These are phyloP conservation scores for Drosophila putrida DNA, from an alignment of 2,888 invertebrate genomes.

Conservation along the genomic window DNA sequence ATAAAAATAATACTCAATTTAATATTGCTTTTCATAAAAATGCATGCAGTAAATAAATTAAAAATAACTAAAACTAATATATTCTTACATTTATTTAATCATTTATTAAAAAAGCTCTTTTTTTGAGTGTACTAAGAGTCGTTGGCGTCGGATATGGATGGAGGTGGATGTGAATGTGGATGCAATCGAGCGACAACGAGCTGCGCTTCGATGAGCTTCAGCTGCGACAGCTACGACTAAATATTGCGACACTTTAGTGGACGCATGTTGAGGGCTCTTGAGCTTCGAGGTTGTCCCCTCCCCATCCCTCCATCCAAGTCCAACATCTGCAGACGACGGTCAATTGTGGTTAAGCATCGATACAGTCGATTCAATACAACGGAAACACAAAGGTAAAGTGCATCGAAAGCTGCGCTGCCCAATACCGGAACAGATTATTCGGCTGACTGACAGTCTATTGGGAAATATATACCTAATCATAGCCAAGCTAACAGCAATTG, in stretches of 20 bases:
- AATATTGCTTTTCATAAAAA: too few species aligned
- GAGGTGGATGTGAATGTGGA: constrained; percentile 44
- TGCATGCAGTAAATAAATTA: too few species aligned
- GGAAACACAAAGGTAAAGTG: constrained; percentile 45
- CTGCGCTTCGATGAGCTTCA: constrained; percentile 68
- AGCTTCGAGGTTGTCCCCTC: constrained; percentile 36
- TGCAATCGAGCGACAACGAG: constrained; percentile 68
- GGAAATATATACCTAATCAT: constrained; percentile 40
- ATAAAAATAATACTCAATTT: too few species aligned
- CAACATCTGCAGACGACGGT: constrained; percentile 8
- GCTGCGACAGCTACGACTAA: constrained; percentile 46
- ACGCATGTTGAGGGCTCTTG: constrained; percentile 52
- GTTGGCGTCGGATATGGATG: constrained; percentile 21
- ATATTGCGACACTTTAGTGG: constrained; percentile 68
- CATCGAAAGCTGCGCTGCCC: constrained; percentile 49
- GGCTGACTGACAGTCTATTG: constrained; percentile 58
- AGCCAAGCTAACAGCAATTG: constrained; percentile 13
- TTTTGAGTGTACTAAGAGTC: constrained; percentile 18
- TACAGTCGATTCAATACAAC: constrained; percentile 12
- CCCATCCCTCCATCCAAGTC: background rate
- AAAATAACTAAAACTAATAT: too few species aligned
- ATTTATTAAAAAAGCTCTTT: too few species aligned
- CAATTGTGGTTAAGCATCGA: constrained; percentile 32
- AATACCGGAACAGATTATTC: constrained; percentile 63
- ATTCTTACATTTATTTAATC: too few species aligned